These are phyloP conservation scores for Myocastor coypus DNA, from an alignment of 2,113 vertebrate genomes.

Conservation along the genomic window DNA sequence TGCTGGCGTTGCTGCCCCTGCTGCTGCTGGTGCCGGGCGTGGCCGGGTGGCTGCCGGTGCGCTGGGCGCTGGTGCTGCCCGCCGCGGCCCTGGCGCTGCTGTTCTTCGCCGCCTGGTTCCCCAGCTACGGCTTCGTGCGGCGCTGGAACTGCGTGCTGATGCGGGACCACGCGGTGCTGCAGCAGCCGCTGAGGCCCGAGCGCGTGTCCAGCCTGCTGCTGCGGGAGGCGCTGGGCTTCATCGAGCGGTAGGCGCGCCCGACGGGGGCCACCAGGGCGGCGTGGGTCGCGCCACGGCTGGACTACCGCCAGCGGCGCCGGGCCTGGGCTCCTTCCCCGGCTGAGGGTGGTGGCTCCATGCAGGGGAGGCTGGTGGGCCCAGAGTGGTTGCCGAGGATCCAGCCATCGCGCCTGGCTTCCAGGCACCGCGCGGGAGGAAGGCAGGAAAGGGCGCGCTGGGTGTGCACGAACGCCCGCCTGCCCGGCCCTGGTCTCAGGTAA, in stretches of 20 bases:
- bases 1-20: constrained; percentile 83
- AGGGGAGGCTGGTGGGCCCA: too few species aligned
- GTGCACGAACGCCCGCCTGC: background rate
- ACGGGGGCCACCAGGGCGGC: too few species aligned
- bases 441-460: accelerated
- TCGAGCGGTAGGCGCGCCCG: constrained; percentile 84
- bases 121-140: constrained; percentile 81
- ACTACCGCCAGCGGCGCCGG: too few species aligned
- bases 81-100: constrained; percentile 68
- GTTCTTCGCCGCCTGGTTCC: constrained; percentile 81
- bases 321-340: too few species aligned
- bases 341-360: too few species aligned
- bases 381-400: too few species aligned
- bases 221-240: constrained; percentile 87
- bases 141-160: constrained; percentile 92
- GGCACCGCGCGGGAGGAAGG: background rate
- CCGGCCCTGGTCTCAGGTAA: too few species aligned
- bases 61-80: constrained; percentile 64
- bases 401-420: background rate
- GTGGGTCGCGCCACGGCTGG: too few species aligned
- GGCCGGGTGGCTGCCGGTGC: constrained; percentile 80
- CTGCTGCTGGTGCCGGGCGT: background rate
- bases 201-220: constrained; percentile 83
- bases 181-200: constrained; percentile 88
- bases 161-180: constrained; percentile 88